A percentile compares a stretch with the other conserved stretches of the same genome.
Conservation (phyloP, 2,113 vertebrate species). For the Holacanthus passer region DNA sequence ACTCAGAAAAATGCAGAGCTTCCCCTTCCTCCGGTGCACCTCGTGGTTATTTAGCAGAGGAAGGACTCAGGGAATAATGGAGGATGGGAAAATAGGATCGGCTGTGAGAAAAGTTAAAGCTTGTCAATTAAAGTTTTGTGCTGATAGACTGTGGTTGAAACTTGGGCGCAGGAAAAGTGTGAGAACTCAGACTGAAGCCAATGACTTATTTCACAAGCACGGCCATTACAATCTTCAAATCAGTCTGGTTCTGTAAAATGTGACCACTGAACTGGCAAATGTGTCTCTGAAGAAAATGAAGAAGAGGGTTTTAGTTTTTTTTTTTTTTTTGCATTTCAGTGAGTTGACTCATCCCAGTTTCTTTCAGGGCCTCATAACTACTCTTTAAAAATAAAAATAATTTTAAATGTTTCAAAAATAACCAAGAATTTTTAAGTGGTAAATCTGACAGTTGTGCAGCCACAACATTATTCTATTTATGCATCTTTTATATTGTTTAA, state of each 20-base stretch:
- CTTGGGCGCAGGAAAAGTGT: slow-evolving; percentile 17
- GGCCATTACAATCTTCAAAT: slow-evolving; percentile 1
- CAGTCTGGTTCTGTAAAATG: not conserved
- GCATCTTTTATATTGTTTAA: not conserved
- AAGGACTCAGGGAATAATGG: slow-evolving; percentile 9
- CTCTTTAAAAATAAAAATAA: not conserved
- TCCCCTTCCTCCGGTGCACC: not conserved
- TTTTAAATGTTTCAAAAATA: no score
- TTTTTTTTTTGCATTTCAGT: not conserved
- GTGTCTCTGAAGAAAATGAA: not conserved
- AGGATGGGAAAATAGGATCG: not conserved
- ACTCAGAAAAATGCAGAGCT: slow-evolving; percentile 43
- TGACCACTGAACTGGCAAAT: slow-evolving; percentile 33
- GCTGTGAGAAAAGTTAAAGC: slow-evolving; percentile 25
- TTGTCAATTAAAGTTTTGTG: slow-evolving; percentile 7
- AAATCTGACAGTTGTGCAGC: not conserved
- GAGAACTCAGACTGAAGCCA: slow-evolving; percentile 29
- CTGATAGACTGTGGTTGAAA: slow-evolving; percentile 10
- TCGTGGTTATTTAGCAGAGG: slow-evolving; percentile 9
- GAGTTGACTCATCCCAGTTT: not conserved
- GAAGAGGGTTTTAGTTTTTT: not conserved
- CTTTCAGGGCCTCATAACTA: not conserved
- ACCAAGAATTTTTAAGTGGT: no score
- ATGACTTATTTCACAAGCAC: slow-evolving; percentile 8
- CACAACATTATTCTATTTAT: not conserved